phyloP scores from a whole-genome alignment of 2,888 invertebrate species.

The Harpalus rufipes region DNA sequence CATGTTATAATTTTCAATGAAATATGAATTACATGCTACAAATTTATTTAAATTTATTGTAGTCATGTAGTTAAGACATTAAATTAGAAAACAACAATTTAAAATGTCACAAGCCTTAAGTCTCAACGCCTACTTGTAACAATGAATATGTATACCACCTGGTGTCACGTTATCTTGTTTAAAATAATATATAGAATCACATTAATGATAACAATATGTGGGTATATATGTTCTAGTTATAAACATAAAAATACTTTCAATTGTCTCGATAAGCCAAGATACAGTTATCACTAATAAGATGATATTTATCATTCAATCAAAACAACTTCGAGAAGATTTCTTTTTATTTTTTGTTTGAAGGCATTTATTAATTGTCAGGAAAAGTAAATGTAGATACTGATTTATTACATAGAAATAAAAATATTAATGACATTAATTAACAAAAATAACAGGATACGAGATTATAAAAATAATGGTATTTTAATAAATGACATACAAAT shows the following conservation, averaged over 20 bases:
- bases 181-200: background rate
- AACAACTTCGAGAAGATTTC: background rate
- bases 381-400: background rate
- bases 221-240: background rate
- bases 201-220: background rate
- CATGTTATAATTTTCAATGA: background rate
- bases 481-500: background rate
- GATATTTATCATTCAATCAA: background rate
- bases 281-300: background rate
- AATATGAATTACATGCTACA: background rate
- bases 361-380: background rate
- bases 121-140: background rate
- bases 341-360: background rate
- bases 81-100: constrained; percentile 4
- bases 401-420: constrained; percentile 2
- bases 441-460: constrained; percentile 26
- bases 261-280: background rate
- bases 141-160: background rate
- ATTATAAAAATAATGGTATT: constrained; percentile 6
- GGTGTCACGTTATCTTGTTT: background rate
- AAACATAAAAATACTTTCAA: background rate
- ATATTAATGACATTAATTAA: constrained; percentile 24
- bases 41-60: background rate
- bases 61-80: background rate
- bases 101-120: background rate